Evolutionary conservation across 2,888 invertebrate genomes (phyloP), one percentile per base, ranked within the genome.

Genomic region (Epirrhoe alternata): DNA sequence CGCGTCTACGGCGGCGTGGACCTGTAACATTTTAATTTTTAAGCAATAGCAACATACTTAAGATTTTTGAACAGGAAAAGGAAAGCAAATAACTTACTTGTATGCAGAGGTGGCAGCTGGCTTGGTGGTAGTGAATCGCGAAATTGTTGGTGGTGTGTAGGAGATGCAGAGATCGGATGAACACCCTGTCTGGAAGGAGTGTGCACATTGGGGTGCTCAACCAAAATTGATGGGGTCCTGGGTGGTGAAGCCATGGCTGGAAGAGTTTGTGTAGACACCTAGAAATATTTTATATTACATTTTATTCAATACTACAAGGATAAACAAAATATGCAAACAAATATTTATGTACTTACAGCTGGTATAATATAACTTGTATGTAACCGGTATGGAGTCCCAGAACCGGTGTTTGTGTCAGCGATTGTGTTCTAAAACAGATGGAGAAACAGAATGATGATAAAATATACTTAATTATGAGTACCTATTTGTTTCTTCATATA

Each of bases 151-250:
- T 42, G 42, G 8, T 12, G 42, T 54, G 38, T 35, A 17, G 49
- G 49, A 33, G 49, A 49, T 14, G 49, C 16, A 14, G 6, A 14
- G 31, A 47, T 58, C 14, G 47, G 58, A 50, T 33, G 31, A 31
- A 60, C 52, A 31, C 52, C 50, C 50, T 52, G 56, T 31, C 56
- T 56, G 56, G 56, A 56, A 45, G 56, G 56, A 30, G 56, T 45
- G 10, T 56, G 45, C n/a, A 47, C 31, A 30, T 54, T 4, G 54
- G 24, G 24, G 24, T 42, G 12, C 24, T 56, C 47, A 56, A 47
- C 2, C 31, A 56, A 24, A 56, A 56, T 42, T 42, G 38, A 38
- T 17, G 55, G 42, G 24, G 38, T 56, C 56, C 56, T 56, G 47
- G 56, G 56, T 47, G 45, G 56, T 47, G 56, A 56, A 42, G 35